phyloP scores from a whole-genome alignment of 1,140 invertebrate species.

The Aricia agestis region DNA sequence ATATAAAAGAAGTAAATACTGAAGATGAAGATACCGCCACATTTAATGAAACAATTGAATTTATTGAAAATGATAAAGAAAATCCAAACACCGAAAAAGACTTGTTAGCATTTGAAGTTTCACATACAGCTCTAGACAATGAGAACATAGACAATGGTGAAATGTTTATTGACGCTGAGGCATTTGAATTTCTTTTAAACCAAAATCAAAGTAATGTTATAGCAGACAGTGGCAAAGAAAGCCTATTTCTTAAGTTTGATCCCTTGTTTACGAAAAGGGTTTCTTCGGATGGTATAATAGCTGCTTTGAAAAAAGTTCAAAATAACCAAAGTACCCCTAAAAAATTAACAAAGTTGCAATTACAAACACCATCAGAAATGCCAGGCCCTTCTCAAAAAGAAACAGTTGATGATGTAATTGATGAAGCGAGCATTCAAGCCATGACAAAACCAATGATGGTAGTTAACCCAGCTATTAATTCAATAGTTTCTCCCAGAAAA shows the following conservation, averaged over 20 bases:
- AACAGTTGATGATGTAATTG: constrained; percentile 21
- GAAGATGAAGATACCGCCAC: constrained; percentile 70
- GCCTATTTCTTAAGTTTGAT: constrained; percentile 67
- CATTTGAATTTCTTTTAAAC: constrained; percentile 65
- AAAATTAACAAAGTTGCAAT: constrained; percentile 28
- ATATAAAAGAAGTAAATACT: constrained; percentile 48
- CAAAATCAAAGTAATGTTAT: constrained; percentile 59
- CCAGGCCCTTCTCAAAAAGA: constrained; percentile 4
- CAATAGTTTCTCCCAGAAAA: constrained; percentile 46
- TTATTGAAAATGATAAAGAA: constrained; percentile 25
- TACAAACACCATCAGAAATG: background rate
- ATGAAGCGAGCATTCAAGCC: constrained; percentile 40
- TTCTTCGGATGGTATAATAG: constrained; percentile 51
- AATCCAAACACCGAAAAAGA: constrained; percentile 35
- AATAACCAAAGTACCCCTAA: constrained; percentile 57
- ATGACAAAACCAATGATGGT: constrained; percentile 64
- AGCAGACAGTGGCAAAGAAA: constrained; percentile 64
- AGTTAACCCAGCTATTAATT: constrained; percentile 58
- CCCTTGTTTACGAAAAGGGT: constrained; percentile 63
- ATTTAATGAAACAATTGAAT: constrained; percentile 55
- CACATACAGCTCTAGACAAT: constrained; percentile 37
- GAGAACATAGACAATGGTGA: constrained; percentile 49
- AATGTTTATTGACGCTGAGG: constrained; percentile 66
- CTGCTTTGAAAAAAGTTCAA: constrained; percentile 48
- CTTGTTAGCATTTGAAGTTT: constrained; percentile 46